phyloP scores from a whole-genome alignment of 2,888 invertebrate genomes.

The Mythimna albipuncta region DNA sequence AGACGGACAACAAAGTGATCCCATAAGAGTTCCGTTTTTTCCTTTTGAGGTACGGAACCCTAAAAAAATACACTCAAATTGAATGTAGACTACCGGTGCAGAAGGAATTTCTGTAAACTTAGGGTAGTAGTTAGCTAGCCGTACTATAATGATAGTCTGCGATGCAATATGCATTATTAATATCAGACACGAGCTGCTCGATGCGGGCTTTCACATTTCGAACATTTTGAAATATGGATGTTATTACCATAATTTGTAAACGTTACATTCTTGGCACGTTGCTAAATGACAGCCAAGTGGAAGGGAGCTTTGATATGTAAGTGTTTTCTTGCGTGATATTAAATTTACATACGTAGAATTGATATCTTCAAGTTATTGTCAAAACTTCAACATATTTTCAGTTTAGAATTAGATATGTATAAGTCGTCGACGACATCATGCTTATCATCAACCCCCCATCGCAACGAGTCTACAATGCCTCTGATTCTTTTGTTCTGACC shows the following conservation, averaged over 20 bases:
- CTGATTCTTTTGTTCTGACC: too few relatives aligned
- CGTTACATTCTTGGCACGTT: conserved; percentile 24
- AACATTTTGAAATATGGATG: conserved; percentile 8
- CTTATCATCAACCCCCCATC: too few relatives aligned
- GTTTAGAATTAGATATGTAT: too few relatives aligned
- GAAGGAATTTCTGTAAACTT: conserved; percentile 15
- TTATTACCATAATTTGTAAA: conserved; percentile 29
- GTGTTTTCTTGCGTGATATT: background rate
- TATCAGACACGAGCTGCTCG: conserved; percentile 1
- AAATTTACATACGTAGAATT: background rate
- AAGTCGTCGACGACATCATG: too few relatives aligned
- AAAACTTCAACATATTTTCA: background rate
- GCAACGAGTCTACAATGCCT: too few relatives aligned
- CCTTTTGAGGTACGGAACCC: too few relatives aligned
- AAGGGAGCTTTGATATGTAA: background rate
- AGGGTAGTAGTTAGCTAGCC: conserved; percentile 12
- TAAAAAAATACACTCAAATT: too few relatives aligned
- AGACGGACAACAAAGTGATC: too few relatives aligned
- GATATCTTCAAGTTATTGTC: background rate
- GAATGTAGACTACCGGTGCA: too few relatives aligned
- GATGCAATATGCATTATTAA: conserved; percentile 35
- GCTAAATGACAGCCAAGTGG: background rate
- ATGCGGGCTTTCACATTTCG: conserved; percentile 9
- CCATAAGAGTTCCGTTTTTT: too few relatives aligned
- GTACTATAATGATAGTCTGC: conserved; percentile 17